These are phyloP conservation scores for Cyclophora albipunctata DNA, from an alignment of 2,888 invertebrate species.

Conservation along the genomic window DNA sequence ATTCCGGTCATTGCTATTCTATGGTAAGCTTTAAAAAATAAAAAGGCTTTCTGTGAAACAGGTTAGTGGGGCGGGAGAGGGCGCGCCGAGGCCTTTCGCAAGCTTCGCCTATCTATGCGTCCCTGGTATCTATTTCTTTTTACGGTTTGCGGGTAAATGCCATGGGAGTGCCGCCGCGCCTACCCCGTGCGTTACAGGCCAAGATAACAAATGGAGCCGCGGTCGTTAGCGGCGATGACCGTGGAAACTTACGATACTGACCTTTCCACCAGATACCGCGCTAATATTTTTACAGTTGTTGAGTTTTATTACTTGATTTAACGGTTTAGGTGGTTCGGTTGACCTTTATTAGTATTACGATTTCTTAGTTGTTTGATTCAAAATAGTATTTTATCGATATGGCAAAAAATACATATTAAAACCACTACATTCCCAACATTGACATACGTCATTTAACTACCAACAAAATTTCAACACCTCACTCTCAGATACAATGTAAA, in stretches of 20 bases:
- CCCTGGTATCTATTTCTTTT: constrained; percentile 72
- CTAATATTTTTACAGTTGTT: constrained; percentile 2
- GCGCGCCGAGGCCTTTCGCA: constrained; percentile 65
- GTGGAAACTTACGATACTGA: constrained; percentile 11
- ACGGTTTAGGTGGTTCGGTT: no score
- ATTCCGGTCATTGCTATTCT: no score
- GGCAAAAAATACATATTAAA: no score
- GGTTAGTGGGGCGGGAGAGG: constrained; percentile 64
- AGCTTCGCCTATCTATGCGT: constrained; percentile 51
- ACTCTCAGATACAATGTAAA: no score
- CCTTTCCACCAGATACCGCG: constrained; percentile 4
- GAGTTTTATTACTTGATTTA: no score
- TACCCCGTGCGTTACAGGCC: constrained; percentile 24
- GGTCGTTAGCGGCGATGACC: constrained; percentile 19
- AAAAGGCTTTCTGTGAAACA: constrained; percentile 23
- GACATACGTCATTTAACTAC: no score
- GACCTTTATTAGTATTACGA: no score
- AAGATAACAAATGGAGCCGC: constrained; percentile 6
- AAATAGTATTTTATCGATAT: no score
- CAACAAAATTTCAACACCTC: no score
- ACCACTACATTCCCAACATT: no score
- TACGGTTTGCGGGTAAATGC: constrained; percentile 70
- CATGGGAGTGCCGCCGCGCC: constrained; percentile 66
- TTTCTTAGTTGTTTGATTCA: no score
- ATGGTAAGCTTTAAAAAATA: no score